Evolutionary conservation across 2,113 vertebrate species (phyloP).

Genomic region (Antechinus stuartii): DNA sequence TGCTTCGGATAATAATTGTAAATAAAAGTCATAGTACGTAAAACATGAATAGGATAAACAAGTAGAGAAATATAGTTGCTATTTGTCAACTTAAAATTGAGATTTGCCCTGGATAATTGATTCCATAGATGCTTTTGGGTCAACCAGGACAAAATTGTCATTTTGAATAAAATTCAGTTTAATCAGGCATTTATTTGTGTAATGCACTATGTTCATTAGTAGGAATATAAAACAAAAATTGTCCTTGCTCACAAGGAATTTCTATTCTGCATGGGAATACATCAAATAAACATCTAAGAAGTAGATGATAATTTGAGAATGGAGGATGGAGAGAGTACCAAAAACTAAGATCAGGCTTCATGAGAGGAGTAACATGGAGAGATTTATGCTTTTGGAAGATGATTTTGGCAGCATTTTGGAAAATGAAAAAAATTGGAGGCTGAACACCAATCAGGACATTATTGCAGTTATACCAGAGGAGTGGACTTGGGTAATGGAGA

Average conservation of each 20-base stretch:
- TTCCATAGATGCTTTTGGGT: no score
- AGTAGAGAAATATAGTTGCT: background rate
- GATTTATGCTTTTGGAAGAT: background rate
- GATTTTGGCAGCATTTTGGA: background rate
- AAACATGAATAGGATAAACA: background rate
- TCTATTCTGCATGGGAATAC: background rate
- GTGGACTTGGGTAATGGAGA: background rate
- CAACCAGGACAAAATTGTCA: background rate
- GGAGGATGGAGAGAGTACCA: background rate
- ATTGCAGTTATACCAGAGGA: no score
- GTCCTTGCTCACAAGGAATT: background rate
- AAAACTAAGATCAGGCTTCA: background rate
- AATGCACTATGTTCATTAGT: background rate
- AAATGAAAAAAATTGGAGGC: background rate
- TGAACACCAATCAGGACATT: background rate
- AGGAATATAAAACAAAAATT: background rate
- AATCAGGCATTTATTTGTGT: background rate
- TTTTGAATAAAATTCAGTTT: background rate
- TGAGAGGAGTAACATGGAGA: background rate
- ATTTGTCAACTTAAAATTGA: background rate
- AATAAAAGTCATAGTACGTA: background rate
- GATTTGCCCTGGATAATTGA: background rate
- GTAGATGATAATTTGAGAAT: background rate
- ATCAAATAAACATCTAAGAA: background rate
- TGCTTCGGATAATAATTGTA: background rate